These are phyloP conservation scores for Lontra canadensis DNA, from an alignment of 2,113 vertebrate genomes.

Conservation along the genomic window DNA sequence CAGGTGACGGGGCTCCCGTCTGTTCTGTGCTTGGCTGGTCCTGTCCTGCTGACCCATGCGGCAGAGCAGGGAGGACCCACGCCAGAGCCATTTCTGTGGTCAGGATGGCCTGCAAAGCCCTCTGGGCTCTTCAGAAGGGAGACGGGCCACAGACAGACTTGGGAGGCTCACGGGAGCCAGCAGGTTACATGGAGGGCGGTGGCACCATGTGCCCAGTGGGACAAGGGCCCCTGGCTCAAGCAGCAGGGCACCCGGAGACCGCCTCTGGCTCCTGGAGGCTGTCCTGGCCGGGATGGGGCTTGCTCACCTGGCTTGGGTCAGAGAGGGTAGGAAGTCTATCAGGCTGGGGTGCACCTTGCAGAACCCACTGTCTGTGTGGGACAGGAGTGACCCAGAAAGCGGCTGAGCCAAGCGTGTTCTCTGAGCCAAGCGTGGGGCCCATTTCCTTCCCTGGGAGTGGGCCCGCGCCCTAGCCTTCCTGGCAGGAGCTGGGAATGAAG, in stretches of 20 bases:
- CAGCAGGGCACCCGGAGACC: neutral
- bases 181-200: accelerated
- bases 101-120: accelerated
- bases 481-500: neutral
- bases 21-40: neutral
- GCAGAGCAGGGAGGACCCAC: neutral
- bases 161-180: neutral
- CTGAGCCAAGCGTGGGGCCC: accelerated
- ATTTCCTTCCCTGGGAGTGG: accelerated
- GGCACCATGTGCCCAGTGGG: neutral
- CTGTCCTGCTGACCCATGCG: neutral
- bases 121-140: neutral
- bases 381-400: neutral
- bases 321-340: accelerated
- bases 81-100: neutral
- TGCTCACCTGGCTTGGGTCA: accelerated
- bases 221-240: accelerated
- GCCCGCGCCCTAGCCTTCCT: neutral
- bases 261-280: too few species aligned
- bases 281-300: neutral
- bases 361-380: accelerated
- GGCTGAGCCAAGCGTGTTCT: too few species aligned
- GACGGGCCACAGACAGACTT: neutral
- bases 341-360: neutral
- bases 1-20: neutral